Evolutionary conservation across 2,888 invertebrate species (phyloP).

Genomic region (Lagria hirta): DNA sequence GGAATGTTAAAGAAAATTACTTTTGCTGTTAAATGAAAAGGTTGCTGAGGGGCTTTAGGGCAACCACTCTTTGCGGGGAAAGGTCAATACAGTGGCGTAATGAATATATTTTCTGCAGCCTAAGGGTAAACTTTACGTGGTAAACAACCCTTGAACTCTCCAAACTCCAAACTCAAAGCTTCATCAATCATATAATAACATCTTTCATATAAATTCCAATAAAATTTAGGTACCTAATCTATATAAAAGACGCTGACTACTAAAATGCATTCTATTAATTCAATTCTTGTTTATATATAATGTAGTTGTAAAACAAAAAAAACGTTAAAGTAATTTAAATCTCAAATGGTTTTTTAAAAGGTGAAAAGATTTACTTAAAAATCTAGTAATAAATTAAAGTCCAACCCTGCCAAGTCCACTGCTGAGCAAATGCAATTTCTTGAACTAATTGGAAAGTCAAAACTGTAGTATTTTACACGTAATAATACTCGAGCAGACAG

Average conservation of each 20-base stretch:
- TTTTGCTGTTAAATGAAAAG: constrained; percentile 36
- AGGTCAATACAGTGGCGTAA: constrained; percentile 20
- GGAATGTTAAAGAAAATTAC: constrained; percentile 39
- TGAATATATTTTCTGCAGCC: constrained; percentile 27
- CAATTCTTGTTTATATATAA: constrained; percentile 15
- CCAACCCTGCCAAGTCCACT: constrained; percentile 26
- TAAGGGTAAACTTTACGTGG: constrained; percentile 25
- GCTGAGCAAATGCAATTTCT: constrained; percentile 37
- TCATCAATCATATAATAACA: too few relatives aligned
- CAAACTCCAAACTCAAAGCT: constrained; percentile 15
- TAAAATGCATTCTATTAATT: too few relatives aligned
- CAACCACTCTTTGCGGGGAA: constrained; percentile 16
- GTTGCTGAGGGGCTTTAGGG: constrained; percentile 15
- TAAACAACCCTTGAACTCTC: constrained; percentile 18
- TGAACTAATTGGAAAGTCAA: constrained; percentile 36
- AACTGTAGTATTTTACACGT: constrained; percentile 46
- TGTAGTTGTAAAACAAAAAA: constrained; percentile 5
- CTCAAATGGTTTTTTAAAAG: not conserved
- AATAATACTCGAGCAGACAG: constrained; percentile 34
- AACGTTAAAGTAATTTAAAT: not conserved
- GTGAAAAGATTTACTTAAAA: not conserved
- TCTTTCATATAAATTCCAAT: too few relatives aligned
- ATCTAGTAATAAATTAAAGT: constrained; percentile 1
- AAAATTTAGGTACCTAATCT: too few relatives aligned
- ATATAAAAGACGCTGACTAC: too few relatives aligned